These are phyloP conservation scores for Hippocampus guttulatus DNA, from an alignment of 2,113 vertebrate species.

Conservation along the genomic window DNA sequence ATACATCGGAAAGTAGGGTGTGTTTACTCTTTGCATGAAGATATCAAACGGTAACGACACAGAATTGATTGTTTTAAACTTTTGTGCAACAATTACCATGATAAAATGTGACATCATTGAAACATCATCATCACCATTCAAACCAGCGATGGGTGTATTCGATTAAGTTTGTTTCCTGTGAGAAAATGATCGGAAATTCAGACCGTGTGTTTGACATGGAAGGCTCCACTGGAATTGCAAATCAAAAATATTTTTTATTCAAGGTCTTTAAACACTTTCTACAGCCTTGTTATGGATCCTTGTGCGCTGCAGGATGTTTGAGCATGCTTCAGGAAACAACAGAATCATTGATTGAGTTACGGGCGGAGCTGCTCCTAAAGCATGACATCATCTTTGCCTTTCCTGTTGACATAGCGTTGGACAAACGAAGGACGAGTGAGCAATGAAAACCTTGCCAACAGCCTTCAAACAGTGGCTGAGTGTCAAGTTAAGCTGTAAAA, in stretches of 20 bases:
- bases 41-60: too few relatives aligned
- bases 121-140: too few relatives aligned
- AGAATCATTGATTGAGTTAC: constrained; percentile 31
- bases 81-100: background rate
- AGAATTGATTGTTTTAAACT: background rate
- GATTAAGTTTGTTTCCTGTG: background rate
- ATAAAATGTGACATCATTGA: background rate
- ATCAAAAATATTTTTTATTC: background rate
- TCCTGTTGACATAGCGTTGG: constrained; percentile 51
- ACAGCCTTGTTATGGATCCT: constrained; percentile 7
- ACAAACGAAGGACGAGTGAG: constrained; percentile 33
- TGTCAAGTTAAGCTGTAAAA: background rate
- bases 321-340: constrained; percentile 46
- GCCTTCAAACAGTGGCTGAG: constrained; percentile 1
- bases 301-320: constrained; percentile 27
- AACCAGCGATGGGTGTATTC: background rate
- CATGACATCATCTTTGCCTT: constrained; percentile 57
- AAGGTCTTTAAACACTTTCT: background rate
- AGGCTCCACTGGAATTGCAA: background rate
- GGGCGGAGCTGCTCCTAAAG: constrained; percentile 32
- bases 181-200: background rate
- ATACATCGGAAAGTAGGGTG: background rate
- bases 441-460: constrained; percentile 18
- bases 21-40: background rate
- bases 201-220: background rate